phyloP scores from a whole-genome alignment of 2,888 invertebrate species.

The Gymnosoma rotundatum region DNA sequence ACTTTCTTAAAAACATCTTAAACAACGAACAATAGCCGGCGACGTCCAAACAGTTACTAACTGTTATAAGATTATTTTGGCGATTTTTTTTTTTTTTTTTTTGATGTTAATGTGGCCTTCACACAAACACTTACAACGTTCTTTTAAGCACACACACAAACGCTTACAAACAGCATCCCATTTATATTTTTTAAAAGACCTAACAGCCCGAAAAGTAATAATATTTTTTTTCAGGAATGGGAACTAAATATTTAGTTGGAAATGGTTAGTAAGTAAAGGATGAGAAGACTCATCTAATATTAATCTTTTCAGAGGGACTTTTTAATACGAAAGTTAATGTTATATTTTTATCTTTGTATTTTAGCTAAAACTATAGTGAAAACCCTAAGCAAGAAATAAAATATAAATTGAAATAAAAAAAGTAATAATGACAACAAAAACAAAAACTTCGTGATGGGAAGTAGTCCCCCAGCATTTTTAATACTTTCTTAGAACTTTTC shows the following conservation, averaged over 20 bases:
- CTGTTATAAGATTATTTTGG: conserved; percentile 76
- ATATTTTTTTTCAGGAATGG: neutral
- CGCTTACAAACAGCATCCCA: conserved; percentile 47
- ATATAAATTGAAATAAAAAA: conserved; percentile 17
- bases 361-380: conserved; percentile 44
- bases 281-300: conserved; percentile 46
- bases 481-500: too few species aligned
- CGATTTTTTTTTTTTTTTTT: conserved; percentile 71
- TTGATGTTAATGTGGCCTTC: conserved; percentile 76
- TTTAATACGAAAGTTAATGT: conserved; percentile 41
- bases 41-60: conserved; percentile 81
- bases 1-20: conserved; percentile 6
- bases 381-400: conserved; percentile 19
- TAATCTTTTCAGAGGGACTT: conserved; percentile 34
- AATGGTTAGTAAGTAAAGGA: conserved; percentile 26
- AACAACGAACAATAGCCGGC: conserved; percentile 74
- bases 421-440: conserved; percentile 14
- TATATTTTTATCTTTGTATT: conserved; percentile 31
- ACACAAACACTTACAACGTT: conserved; percentile 42
- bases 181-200: conserved; percentile 1
- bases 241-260: conserved; percentile 5
- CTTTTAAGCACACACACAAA: neutral
- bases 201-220: conserved; percentile 15
- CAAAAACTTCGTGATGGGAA: conserved; percentile 10
- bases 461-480: neutral